These are phyloP conservation scores for Streblospio benedicti DNA, from an alignment of 1,140 invertebrate species.

Conservation along the genomic window DNA sequence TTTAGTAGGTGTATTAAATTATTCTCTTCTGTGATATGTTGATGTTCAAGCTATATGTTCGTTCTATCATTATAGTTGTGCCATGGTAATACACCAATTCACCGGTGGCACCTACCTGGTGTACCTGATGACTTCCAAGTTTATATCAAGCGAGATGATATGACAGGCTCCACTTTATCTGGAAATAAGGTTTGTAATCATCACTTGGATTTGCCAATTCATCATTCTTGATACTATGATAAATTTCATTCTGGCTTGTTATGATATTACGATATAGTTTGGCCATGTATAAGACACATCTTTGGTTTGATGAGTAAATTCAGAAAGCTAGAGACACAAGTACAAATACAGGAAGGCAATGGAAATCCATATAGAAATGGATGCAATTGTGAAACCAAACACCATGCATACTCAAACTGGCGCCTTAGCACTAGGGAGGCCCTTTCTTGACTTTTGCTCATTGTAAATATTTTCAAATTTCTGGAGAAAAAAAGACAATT, in stretches of 20 bases:
- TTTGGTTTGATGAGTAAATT: too few species aligned
- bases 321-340: too few species aligned
- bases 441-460: slow-evolving; percentile 63
- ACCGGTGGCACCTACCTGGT: slow-evolving; percentile 27
- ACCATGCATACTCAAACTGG: slow-evolving; percentile 92
- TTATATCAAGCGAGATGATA: slow-evolving; percentile 33
- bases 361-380: too few species aligned
- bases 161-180: slow-evolving; percentile 32
- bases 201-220: background rate
- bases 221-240: too few species aligned
- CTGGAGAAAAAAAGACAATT: slow-evolving; percentile 58
- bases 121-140: slow-evolving; percentile 26
- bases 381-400: too few species aligned
- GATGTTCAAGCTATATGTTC: background rate
- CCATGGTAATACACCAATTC: slow-evolving; percentile 28
- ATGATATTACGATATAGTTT: too few species aligned
- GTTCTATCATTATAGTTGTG: slow-evolving; percentile 24
- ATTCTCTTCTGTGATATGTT: background rate
- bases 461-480: slow-evolving; percentile 79
- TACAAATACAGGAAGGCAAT: too few species aligned
- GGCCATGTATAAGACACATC: too few species aligned
- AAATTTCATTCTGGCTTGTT: too few species aligned
- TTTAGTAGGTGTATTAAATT: too few species aligned
- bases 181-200: slow-evolving; percentile 30
- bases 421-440: slow-evolving; percentile 64